Evolutionary conservation across 2,797 vertebrate species (phyloP).

Genomic region (Platalea minor): DNA sequence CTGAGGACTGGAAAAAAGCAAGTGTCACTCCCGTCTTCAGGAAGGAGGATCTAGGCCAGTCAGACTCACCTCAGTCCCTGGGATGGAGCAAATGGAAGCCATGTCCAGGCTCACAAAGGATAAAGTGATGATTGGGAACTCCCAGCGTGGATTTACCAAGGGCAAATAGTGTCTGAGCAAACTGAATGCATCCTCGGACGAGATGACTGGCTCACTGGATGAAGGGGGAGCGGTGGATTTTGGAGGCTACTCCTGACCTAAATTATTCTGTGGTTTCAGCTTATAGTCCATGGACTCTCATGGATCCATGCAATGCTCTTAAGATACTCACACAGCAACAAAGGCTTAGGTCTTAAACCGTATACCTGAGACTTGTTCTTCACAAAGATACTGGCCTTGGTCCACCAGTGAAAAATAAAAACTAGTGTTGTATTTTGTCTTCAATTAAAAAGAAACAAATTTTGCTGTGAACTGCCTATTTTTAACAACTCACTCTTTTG

Average conservation of each 20-base stretch:
- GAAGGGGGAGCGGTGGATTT: neutral
- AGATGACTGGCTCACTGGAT: neutral
- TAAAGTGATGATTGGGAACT: neutral
- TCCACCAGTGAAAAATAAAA: neutral
- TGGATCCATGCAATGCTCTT: neutral
- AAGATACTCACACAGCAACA: neutral
- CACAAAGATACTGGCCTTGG: neutral
- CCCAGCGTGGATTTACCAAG: neutral
- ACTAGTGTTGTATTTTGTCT: neutral
- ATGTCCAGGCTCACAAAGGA: neutral
- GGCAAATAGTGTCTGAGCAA: neutral
- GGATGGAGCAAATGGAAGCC: neutral
- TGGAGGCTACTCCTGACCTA: neutral
- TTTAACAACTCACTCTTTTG: neutral
- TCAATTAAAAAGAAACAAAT: neutral
- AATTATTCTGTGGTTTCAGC: neutral
- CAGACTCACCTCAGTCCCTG: neutral
- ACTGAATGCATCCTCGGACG: neutral
- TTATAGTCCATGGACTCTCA: neutral
- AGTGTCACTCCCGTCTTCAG: neutral
- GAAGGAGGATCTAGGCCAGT: neutral
- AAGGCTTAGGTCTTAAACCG: neutral
- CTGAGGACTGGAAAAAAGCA: neutral
- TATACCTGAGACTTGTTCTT: neutral
- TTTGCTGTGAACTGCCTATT: neutral